Evolutionary conservation across 1,140 invertebrate genomes (phyloP).

Genomic region (Sycophaga agraensis): DNA sequence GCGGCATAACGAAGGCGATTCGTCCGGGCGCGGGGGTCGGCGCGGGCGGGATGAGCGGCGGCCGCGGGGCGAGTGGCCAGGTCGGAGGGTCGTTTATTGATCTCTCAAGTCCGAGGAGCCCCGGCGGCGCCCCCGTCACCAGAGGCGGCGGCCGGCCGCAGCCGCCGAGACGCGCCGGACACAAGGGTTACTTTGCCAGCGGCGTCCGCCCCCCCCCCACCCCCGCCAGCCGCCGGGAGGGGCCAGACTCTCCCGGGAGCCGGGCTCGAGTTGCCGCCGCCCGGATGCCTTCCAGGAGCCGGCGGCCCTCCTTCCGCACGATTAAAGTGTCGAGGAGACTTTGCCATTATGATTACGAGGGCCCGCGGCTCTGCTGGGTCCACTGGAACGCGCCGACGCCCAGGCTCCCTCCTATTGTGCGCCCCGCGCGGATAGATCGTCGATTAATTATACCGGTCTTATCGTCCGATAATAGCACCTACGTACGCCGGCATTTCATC

Average conservation of each 20-base stretch:
- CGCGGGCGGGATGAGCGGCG: constrained; percentile 40
- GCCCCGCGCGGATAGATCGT: too few species aligned
- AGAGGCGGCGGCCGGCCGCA: not conserved
- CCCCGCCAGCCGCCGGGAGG: not conserved
- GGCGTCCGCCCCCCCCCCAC: not conserved
- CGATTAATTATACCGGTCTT: too few species aligned
- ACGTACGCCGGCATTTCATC: too few species aligned
- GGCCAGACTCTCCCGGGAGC: not conserved
- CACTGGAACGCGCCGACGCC: too few species aligned
- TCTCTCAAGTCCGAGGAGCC: constrained; percentile 55
- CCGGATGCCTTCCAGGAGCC: not conserved
- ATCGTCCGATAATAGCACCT: too few species aligned
- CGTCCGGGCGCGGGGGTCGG: constrained; percentile 24
- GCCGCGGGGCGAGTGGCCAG: constrained; percentile 47
- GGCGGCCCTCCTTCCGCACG: not conserved
- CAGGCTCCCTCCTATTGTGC: too few species aligned
- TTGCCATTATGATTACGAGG: constrained; percentile 13
- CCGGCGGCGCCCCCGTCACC: constrained; percentile 7
- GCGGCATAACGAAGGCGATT: constrained; percentile 36
- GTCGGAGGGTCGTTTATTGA: constrained; percentile 60
- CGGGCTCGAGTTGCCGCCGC: not conserved
- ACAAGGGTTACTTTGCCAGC: constrained; percentile 17
- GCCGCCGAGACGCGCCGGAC: not conserved
- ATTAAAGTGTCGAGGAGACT: constrained; percentile 16
- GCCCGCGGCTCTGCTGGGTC: not conserved